These are phyloP conservation scores for Lysandra bellargus DNA, from an alignment of 2,888 invertebrate genomes.

Conservation along the genomic window DNA sequence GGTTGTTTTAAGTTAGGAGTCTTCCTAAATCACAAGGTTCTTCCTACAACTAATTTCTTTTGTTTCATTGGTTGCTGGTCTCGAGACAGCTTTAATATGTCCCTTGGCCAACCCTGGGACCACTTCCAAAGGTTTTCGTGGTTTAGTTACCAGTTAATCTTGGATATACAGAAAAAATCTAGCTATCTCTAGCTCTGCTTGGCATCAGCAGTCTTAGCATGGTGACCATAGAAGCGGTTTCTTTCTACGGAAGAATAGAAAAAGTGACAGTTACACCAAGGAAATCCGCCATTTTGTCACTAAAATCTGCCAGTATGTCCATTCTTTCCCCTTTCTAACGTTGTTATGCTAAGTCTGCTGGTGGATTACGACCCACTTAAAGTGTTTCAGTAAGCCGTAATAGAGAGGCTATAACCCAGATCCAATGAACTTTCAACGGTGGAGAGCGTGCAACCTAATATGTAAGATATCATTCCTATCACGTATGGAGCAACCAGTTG, in stretches of 20 bases:
- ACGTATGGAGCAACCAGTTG: constrained; percentile 29
- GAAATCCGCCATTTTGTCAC: too few relatives aligned
- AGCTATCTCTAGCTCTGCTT: not conserved
- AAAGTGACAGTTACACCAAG: too few relatives aligned
- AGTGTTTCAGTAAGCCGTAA: not conserved
- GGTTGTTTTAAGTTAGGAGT: not conserved
- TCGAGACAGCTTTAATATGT: not conserved
- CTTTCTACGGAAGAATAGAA: too few relatives aligned
- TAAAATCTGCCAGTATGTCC: too few relatives aligned
- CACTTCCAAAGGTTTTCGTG: too few relatives aligned
- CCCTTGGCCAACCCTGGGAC: too few relatives aligned
- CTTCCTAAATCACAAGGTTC: too few relatives aligned
- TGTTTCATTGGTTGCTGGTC: too few relatives aligned
- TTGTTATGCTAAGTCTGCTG: too few relatives aligned
- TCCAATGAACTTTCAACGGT: constrained; percentile 17
- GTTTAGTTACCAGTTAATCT: not conserved
- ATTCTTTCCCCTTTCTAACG: too few relatives aligned
- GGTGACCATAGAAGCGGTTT: too few relatives aligned
- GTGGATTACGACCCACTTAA: not conserved
- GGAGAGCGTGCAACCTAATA: constrained; percentile 27
- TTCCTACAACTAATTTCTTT: too few relatives aligned
- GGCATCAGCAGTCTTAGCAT: not conserved
- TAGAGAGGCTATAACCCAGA: constrained; percentile 8
- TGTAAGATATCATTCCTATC: constrained; percentile 29
- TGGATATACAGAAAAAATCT: not conserved